phyloP scores from a whole-genome alignment of 2,797 vertebrate species.

The Tolypeutes matacus region DNA sequence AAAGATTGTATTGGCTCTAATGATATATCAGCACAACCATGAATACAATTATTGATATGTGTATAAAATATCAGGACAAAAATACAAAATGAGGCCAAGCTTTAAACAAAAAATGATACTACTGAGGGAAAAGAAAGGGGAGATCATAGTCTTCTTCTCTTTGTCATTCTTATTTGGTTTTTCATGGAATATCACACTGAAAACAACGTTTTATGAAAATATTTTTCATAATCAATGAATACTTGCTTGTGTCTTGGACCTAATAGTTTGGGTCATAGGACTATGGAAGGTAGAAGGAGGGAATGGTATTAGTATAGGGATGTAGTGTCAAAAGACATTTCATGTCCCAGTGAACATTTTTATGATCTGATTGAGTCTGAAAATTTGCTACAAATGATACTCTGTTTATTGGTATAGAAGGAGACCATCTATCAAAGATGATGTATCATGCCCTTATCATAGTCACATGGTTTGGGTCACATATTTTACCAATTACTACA shows the following conservation, averaged over 20 bases:
- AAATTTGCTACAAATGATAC: conserved; percentile 64
- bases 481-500: conserved; percentile 67
- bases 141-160: background rate
- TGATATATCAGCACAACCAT: background rate
- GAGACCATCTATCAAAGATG: conserved; percentile 58
- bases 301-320: background rate
- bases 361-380: conserved; percentile 8
- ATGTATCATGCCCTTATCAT: conserved; percentile 38
- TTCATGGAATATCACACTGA: background rate
- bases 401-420: conserved; percentile 49
- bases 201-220: background rate
- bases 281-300: background rate
- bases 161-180: conserved; percentile 12
- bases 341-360: conserved; percentile 27
- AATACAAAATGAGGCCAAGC: background rate
- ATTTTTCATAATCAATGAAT: background rate
- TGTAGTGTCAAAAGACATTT: conserved; percentile 31
- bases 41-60: conserved; percentile 33
- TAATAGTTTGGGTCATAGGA: background rate
- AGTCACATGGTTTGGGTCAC: conserved; percentile 37
- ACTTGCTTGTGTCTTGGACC: background rate
- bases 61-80: conserved; percentile 5
- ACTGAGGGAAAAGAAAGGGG: background rate
- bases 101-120: conserved; percentile 10
- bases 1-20: background rate